A percentile compares a stretch with the other conserved stretches of the same genome.
These are phyloP conservation scores for Rhagonycha fulva DNA, from an alignment of 2,888 invertebrate species.

Conservation along the genomic window DNA sequence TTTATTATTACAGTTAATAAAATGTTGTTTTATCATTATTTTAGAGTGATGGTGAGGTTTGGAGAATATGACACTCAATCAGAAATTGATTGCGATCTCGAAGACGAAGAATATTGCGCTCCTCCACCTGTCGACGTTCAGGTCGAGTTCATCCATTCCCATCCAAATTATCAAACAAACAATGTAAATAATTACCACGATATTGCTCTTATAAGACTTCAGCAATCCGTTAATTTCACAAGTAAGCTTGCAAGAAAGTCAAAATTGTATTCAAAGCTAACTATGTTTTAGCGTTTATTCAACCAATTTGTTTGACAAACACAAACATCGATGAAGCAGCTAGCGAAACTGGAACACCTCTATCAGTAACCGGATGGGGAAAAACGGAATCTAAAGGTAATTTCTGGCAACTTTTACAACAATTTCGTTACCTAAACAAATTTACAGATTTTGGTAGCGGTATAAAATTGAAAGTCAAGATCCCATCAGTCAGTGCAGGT, in stretches of 20 bases:
- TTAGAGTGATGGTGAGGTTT: conserved; percentile 61
- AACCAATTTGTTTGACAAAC: conserved; percentile 62
- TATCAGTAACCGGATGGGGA: conserved; percentile 27
- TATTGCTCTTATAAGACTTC: conserved; percentile 57
- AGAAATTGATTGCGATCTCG: conserved; percentile 62
- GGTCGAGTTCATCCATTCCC: conserved; percentile 41
- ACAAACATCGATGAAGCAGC: conserved; percentile 29
- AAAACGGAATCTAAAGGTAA: conserved; percentile 34
- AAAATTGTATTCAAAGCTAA: conserved; percentile 43
- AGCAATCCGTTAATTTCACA: conserved; percentile 41
- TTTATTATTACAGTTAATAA: too few species aligned
- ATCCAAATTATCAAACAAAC: conserved; percentile 41
- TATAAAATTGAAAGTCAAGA: conserved; percentile 9
- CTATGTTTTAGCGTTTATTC: conserved; percentile 52
- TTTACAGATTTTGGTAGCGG: conserved; percentile 40
- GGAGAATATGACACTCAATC: conserved; percentile 70
- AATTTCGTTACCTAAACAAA: neutral
- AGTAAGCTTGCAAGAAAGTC: conserved; percentile 13
- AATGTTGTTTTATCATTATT: too few species aligned
- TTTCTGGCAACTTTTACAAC: neutral
- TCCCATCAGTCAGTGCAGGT: conserved; percentile 1
- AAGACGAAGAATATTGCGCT: conserved; percentile 40
- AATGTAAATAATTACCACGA: conserved; percentile 37
- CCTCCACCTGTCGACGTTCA: conserved; percentile 40
- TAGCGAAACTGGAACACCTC: neutral